phyloP scores from a whole-genome alignment of 64 coral and sea anemone genomes.

The Trachythela sp. region DNA sequence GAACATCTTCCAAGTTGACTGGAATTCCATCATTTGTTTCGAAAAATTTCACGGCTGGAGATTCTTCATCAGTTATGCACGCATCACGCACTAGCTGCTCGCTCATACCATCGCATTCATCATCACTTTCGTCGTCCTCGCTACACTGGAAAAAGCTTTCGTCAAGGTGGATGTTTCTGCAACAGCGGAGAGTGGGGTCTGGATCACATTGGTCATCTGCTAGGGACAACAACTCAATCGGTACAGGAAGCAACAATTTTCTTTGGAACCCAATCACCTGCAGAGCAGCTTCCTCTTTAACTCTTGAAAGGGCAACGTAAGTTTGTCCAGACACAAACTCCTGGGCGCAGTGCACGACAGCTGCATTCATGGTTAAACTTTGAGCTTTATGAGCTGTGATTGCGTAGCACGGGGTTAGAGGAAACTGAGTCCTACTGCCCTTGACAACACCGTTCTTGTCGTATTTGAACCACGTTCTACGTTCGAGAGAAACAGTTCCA shows the following conservation, averaged over 20 bases:
- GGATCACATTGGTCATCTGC: neutral
- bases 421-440: neutral
- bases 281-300: neutral
- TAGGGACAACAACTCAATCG: neutral
- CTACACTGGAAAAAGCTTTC: neutral
- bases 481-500: neutral
- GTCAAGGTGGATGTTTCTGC: neutral
- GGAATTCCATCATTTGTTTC: neutral
- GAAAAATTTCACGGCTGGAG: neutral
- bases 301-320: constrained; percentile 17
- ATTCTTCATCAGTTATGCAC: neutral
- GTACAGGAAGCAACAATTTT: neutral
- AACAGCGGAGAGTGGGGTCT: neutral
- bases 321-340: constrained; percentile 18
- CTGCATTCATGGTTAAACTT: neutral
- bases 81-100: neutral
- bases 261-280: constrained; percentile 10
- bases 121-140: neutral
- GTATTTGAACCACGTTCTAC: constrained; percentile 2
- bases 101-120: neutral
- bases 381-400: constrained; percentile 20
- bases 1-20: neutral
- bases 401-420: neutral
- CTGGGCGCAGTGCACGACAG: neutral
- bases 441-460: neutral